These are phyloP conservation scores for Sialia sialis DNA, from an alignment of 2,113 vertebrate genomes.

Conservation along the genomic window DNA sequence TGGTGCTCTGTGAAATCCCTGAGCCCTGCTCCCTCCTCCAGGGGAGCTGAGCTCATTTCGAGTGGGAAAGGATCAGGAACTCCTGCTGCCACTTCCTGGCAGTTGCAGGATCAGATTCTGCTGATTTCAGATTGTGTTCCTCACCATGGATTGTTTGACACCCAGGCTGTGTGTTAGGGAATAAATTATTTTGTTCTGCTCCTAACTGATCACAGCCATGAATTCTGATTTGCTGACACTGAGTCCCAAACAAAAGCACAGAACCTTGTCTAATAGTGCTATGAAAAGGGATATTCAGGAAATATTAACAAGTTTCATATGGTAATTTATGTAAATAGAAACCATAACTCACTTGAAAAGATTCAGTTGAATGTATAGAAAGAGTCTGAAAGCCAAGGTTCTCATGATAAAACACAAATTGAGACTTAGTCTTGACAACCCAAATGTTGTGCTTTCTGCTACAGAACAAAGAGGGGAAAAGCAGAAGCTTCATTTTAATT, in stretches of 20 bases:
- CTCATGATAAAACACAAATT: constrained; percentile 38
- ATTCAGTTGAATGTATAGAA: constrained; percentile 50
- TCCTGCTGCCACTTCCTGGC: constrained; percentile 65
- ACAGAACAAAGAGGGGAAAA: constrained; percentile 36
- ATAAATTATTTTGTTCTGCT: constrained; percentile 64
- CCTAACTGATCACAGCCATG: constrained; percentile 29
- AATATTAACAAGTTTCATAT: constrained; percentile 71
- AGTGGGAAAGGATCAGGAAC: constrained; percentile 51
- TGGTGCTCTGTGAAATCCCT: neutral
- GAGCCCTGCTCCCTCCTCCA: neutral
- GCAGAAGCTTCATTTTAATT: neutral
- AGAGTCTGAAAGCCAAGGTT: constrained; percentile 41
- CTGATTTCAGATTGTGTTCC: constrained; percentile 61
- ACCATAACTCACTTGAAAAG: constrained; percentile 71
- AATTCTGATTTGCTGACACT: constrained; percentile 66
- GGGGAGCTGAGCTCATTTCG: constrained; percentile 41
- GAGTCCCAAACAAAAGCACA: constrained; percentile 71
- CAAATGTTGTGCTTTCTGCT: constrained; percentile 44
- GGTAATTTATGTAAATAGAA: constrained; percentile 81
- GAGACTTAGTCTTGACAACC: constrained; percentile 55
- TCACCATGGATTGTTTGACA: constrained; percentile 60
- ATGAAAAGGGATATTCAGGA: constrained; percentile 62
- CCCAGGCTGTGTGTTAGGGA: constrained; percentile 36
- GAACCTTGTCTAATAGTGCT: constrained; percentile 70
- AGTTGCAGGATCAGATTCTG: constrained; percentile 69